phyloP scores from a whole-genome alignment of 2,113 vertebrate species.

The Nesoenas mayeri region DNA sequence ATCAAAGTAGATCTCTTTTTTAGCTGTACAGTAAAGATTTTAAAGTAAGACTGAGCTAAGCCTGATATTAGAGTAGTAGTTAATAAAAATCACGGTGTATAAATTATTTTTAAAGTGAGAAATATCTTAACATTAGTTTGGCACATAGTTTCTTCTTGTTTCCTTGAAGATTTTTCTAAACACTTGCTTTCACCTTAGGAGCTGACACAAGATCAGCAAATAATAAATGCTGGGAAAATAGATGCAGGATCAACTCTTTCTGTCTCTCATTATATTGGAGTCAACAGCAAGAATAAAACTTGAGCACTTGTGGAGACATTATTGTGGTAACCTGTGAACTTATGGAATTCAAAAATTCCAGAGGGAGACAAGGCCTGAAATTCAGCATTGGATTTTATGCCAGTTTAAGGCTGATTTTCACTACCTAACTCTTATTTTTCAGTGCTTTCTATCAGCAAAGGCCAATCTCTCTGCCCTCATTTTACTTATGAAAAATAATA shows the following conservation, averaged over 20 bases:
- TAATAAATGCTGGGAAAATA: background rate
- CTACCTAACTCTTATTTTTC: background rate
- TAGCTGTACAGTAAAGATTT: background rate
- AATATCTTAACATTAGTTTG: background rate
- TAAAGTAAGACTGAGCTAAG: background rate
- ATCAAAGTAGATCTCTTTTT: background rate
- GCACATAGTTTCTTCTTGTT: background rate
- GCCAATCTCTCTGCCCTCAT: background rate
- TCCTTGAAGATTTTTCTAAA: background rate
- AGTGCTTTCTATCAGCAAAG: background rate
- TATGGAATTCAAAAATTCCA: background rate
- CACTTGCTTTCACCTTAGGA: background rate
- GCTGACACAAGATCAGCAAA: background rate
- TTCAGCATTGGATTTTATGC: background rate
- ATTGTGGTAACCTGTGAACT: background rate
- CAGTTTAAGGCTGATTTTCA: background rate
- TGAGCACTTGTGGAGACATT: background rate
- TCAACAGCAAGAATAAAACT: background rate
- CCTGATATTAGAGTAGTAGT: background rate
- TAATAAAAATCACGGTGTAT: fast-evolving
- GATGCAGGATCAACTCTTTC: background rate
- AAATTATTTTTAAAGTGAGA: background rate
- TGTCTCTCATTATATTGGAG: background rate
- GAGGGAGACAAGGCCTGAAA: background rate
- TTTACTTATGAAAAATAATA: constrained; percentile 24